Evolutionary conservation across 2,888 invertebrate species (phyloP), one percentile per base, ranked within the genome.

Genomic region (Pachliopta kotzebuea): DNA sequence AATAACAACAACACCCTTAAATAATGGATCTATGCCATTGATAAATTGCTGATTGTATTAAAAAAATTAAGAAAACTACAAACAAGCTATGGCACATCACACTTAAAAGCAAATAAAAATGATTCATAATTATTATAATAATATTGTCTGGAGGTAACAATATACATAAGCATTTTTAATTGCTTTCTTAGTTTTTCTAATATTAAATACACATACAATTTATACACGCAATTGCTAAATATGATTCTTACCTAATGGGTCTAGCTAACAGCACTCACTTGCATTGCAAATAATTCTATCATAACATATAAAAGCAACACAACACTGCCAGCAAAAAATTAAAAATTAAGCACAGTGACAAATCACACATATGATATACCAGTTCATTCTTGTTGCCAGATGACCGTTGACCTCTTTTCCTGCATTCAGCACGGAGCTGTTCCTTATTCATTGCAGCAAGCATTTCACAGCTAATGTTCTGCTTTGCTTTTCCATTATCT

Each of bases 321-420:
- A 83, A 74, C 75, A 86, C 81, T 61, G 80, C 75, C 72, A 71
- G 86, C 85, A 73, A 84, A 83, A 76, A 73, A 81, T 67, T 66
- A 68, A 67, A 71, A 72, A 79, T 71, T 73, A 86, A 84, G 88
- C 88, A 84, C 81, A 86, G 77, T n/a, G 49, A 79, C 78, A 82
- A 82, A 81, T 84, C 80, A 77, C 84, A 86, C 79, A 70, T 70
- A 23, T 59, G 76, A 76, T 83, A 86, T 95, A 95, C 95, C 95
- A 95, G 92, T 92, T 95, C 94, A 73, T 90, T 92, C 88, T 94
- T 95, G 92, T 94, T 95, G 81, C 95, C 95, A 70, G 93, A 92
- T 56, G 94, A 93, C 80, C 94, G 94, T 83, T 94, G 94, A 72
- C 95, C 95, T 76, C 94, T 86, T 88, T 94, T 94, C 73, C 94